These are phyloP conservation scores for Onychostruthus taczanowskii DNA, from an alignment of 2,113 vertebrate genomes.

Conservation along the genomic window DNA sequence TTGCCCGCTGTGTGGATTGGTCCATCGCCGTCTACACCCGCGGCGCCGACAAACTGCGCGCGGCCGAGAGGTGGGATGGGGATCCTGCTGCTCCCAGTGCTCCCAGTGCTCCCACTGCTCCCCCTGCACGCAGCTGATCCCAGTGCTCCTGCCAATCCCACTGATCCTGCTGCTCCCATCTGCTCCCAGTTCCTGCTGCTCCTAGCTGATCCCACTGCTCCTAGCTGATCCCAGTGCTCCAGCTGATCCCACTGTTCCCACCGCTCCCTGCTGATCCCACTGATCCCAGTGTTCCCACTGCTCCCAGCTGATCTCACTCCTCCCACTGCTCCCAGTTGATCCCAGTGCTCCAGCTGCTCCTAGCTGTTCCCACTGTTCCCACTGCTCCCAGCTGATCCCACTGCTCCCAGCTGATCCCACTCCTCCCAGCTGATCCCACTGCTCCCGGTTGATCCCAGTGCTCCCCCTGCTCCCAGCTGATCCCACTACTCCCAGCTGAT, in stretches of 20 bases:
- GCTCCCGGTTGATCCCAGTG: background rate
- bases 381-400: no score
- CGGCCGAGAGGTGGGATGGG: constrained; percentile 82
- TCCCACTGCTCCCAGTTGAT: background rate
- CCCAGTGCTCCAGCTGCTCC: background rate
- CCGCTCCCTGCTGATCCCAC: accelerated
- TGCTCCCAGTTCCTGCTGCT: accelerated
- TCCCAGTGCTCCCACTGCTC: background rate
- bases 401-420: background rate
- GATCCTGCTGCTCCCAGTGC: background rate
- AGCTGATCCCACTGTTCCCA: background rate
- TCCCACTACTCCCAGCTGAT: background rate
- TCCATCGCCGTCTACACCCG: constrained; percentile 95
- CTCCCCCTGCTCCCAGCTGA: accelerated
- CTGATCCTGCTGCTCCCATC: no score
- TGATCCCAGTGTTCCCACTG: background rate
- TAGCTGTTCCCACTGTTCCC: no score
- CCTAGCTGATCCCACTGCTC: no score
- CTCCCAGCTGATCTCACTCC: no score
- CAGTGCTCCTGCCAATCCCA: no score
- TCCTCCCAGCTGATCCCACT: no score
- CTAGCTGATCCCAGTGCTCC: background rate
- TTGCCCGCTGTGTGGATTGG: constrained; percentile 97
- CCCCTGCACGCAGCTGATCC: no score
- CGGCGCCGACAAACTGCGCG: constrained; percentile 91